Evolutionary conservation across 2,113 vertebrate species (phyloP).

Genomic region (Nothobranchius kuhntae): DNA sequence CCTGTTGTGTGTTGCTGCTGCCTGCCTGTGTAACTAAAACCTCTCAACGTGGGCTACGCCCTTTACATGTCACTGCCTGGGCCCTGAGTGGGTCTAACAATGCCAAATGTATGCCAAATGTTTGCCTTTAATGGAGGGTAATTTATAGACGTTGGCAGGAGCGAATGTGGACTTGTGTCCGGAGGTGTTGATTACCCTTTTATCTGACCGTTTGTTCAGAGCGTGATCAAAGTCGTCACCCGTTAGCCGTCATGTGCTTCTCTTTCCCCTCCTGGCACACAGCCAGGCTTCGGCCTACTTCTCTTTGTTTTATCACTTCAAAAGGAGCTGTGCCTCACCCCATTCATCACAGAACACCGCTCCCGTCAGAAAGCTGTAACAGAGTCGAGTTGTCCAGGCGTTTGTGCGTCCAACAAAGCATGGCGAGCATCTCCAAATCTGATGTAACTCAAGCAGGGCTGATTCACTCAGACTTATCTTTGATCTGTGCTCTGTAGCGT

Average conservation of each 20-base stretch:
- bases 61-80: constrained; percentile 35
- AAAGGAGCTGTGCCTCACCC: constrained; percentile 53
- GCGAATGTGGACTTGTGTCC: constrained; percentile 59
- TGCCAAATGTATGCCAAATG: constrained; percentile 63
- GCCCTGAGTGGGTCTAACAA: constrained; percentile 24
- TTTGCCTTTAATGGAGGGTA: constrained; percentile 51
- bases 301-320: constrained; percentile 71
- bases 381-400: constrained; percentile 59
- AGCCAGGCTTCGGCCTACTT: constrained; percentile 47
- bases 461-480: constrained; percentile 50
- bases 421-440: constrained; percentile 46
- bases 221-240: constrained; percentile 62
- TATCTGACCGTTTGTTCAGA: constrained; percentile 62
- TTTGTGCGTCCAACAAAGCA: constrained; percentile 53
- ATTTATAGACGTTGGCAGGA: constrained; percentile 59
- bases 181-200: constrained; percentile 67
- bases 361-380: constrained; percentile 50
- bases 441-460: constrained; percentile 57
- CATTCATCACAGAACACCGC: constrained; percentile 59
- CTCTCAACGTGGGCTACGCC: constrained; percentile 15
- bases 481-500: constrained; percentile 61
- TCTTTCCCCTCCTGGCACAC: constrained; percentile 36
- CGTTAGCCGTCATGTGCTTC: constrained; percentile 57
- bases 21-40: constrained; percentile 25
- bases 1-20: not conserved